Percentiles rank a stretch among this genome's conserved stretches.
These are phyloP conservation scores for Jordanella pulchra DNA, from an alignment of 2,797 vertebrate species.

Conservation along the genomic window DNA sequence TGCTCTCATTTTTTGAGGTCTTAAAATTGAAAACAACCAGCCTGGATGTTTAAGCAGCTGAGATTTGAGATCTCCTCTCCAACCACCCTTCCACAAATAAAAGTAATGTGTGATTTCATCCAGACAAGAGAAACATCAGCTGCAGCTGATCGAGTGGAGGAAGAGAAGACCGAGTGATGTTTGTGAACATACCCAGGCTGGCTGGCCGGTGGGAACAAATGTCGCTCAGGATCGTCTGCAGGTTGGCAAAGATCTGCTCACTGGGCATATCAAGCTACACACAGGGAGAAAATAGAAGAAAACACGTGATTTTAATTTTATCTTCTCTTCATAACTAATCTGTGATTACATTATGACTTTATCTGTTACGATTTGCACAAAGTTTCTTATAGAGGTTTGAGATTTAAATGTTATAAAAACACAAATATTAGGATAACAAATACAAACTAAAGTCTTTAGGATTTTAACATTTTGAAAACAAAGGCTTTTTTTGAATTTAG, in stretches of 20 bases:
- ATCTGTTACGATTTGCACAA: background rate
- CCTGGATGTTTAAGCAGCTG: background rate
- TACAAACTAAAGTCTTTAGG: no score
- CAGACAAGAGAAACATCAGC: background rate
- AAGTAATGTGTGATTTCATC: background rate
- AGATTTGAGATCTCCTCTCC: background rate
- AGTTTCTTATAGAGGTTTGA: background rate
- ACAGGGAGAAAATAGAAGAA: background rate
- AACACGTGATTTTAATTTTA: no score
- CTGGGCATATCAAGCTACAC: slow-evolving; percentile 88
- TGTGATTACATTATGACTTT: background rate
- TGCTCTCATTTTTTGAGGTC: no score
- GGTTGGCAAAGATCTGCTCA: slow-evolving; percentile 86
- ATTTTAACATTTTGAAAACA: background rate
- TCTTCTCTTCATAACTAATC: background rate
- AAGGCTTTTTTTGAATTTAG: background rate
- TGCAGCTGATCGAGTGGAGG: background rate
- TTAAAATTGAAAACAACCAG: background rate
- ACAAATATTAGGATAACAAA: background rate
- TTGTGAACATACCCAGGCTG: slow-evolving; percentile 75
- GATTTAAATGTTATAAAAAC: background rate
- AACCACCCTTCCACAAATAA: background rate
- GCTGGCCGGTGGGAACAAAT: slow-evolving; percentile 83
- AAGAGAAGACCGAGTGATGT: background rate
- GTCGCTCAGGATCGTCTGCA: slow-evolving; percentile 81